phyloP scores from a whole-genome alignment of 1,140 invertebrate genomes.

The Tetramorium parvispinum region DNA sequence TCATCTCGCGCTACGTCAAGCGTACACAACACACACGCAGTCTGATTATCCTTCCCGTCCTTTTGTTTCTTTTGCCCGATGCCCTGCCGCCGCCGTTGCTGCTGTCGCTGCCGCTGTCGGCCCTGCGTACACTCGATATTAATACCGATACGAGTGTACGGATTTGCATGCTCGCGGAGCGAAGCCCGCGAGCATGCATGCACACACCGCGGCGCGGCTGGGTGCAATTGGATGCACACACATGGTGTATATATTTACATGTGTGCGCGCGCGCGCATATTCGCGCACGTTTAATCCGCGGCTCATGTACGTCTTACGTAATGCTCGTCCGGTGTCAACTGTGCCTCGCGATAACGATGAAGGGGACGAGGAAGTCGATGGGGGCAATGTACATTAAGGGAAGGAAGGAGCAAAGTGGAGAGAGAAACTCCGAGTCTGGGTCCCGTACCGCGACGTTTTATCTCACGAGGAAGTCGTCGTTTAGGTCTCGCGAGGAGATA shows the following conservation, averaged over 20 bases:
- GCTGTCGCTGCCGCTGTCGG: conserved; percentile 14
- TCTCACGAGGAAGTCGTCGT: conserved; percentile 61
- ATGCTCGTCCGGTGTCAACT: conserved; percentile 52
- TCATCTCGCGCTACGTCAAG: conserved; percentile 70
- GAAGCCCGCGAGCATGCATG: neutral
- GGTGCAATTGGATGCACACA: neutral
- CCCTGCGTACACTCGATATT: conserved; percentile 74
- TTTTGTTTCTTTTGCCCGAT: conserved; percentile 41
- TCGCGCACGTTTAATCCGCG: conserved; percentile 33
- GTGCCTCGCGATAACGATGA: conserved; percentile 40
- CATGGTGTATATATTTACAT: neutral
- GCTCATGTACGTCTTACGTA: conserved; percentile 57
- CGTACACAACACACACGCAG: conserved; percentile 42
- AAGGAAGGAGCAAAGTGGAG: neutral
- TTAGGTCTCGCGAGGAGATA: conserved; percentile 27
- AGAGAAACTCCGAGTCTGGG: neutral
- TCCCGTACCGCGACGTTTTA: conserved; percentile 55
- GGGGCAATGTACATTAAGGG: neutral
- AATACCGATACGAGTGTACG: conserved; percentile 76
- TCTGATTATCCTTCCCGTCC: conserved; percentile 58
- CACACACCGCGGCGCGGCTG: conserved; percentile 1
- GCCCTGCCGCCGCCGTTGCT: neutral
- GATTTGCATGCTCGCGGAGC: conserved; percentile 71
- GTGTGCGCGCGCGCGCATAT: no score
- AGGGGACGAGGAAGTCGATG: conserved; percentile 34